Conservation (phyloP, 2,888 invertebrate genomes). For the Agrotis puta region DNA sequence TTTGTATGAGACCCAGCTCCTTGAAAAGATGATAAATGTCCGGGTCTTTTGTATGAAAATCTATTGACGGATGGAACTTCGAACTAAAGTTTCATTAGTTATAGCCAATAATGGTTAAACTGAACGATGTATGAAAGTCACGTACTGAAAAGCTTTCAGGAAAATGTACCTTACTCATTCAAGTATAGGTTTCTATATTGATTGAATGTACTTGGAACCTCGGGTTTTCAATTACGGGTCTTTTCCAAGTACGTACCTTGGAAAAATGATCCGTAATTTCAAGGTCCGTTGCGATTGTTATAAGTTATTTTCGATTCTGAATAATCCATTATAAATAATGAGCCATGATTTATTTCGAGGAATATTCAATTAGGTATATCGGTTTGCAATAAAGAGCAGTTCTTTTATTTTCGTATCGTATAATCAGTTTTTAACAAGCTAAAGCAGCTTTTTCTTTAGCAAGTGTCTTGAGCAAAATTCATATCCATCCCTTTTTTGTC, state of each 20-base stretch:
- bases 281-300: constrained; percentile 17
- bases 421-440: no score
- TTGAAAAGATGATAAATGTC: neutral
- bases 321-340: constrained; percentile 15
- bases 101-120: constrained; percentile 6
- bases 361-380: constrained; percentile 8
- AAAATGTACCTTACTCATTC: neutral
- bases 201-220: constrained; percentile 41
- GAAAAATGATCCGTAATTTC: neutral
- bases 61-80: neutral
- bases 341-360: neutral
- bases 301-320: constrained; percentile 7
- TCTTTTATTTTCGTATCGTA: no score
- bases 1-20: neutral
- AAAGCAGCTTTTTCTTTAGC: no score
- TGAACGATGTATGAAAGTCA: neutral
- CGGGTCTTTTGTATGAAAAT: neutral
- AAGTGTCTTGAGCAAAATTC: no score
- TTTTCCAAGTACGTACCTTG: neutral
- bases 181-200: constrained; percentile 24
- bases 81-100: constrained; percentile 1
- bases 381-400: neutral
- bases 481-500: no score
- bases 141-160: neutral
- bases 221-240: constrained; percentile 8